Base-by-base conservation (phyloP, 2,797 vertebrate genomes). In the Hapalemur alaotrensis region DNA sequence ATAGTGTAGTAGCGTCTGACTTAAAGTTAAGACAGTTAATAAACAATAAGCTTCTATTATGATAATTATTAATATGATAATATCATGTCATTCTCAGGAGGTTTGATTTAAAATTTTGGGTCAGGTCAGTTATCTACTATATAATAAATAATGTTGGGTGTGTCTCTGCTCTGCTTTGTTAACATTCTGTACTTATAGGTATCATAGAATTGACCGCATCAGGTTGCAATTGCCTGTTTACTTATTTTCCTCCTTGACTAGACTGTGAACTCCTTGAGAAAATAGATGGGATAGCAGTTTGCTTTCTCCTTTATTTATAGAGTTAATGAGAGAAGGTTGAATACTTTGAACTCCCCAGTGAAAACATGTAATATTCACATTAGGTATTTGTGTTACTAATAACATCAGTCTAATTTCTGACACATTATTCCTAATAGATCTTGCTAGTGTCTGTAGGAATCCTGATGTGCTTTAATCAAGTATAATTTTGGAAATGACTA, bases 401-500 rank as follows among this genome's bases (percentile, higher is more conserved):
- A 95, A 93, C 95, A 93, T 89, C 72, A 75, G 70, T 92, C 67
- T 93, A 67, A 96, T 91, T 95, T 90, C 80, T 89, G n/a, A 83
- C 59, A 69, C 35, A 54, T 97, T 96, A 92, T 94, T 95, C 86
- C 35, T 93, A 78, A 95, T 92, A 95, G 63, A 89, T 92, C 50
- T 86, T 82, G 46, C 83, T 92, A 75, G 17, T 92, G 38, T 85
- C 70, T 23, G 35, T 88, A 90, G 94, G 89, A 95, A 95, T 61
- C 76, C 25, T 83, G 50, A 46, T 90, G 46, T 97, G 76, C 61
- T 96, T 92, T 89, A 96, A 95, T 95, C 93, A 94, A 91, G 80
- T 95, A 69, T 95, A 95, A 95, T 95, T 97, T 97, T 92, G 72
- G 28, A 93, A 96, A 96, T 96, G 90, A 93, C 89, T 98, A 89